Evolutionary conservation across 2,113 vertebrate species (phyloP).

Genomic region (Dicrurus megarhynchus): DNA sequence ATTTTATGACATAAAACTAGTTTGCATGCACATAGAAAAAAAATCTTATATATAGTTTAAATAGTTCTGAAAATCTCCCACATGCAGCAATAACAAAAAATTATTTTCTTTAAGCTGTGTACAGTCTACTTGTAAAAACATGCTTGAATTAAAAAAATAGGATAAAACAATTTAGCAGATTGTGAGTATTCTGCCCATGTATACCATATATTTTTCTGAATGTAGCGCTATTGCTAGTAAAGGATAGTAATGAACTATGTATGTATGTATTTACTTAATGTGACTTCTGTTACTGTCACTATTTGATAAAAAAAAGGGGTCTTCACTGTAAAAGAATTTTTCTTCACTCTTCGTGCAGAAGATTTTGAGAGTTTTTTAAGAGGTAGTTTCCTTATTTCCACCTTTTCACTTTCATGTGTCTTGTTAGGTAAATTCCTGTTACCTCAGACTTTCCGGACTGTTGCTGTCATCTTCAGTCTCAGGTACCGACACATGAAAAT

Average conservation of each 20-base stretch:
- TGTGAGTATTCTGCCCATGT: not conserved
- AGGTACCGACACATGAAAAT: not conserved
- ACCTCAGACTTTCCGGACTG: not conserved
- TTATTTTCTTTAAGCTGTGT: accelerated
- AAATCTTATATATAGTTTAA: not conserved
- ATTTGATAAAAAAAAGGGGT: not conserved
- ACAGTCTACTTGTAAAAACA: not conserved
- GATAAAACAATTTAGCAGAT: not conserved
- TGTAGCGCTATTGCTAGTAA: not conserved
- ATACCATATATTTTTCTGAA: not conserved
- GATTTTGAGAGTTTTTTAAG: not conserved
- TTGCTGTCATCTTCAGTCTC: not conserved
- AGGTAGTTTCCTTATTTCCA: not conserved
- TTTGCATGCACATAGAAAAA: not conserved
- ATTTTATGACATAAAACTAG: not conserved
- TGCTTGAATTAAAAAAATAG: not conserved
- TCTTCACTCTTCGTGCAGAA: not conserved
- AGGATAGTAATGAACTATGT: not conserved
- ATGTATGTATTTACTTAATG: not conserved
- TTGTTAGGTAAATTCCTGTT: not conserved
- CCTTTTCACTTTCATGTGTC: not conserved
- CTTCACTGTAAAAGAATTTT: not conserved
- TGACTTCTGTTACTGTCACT: not conserved
- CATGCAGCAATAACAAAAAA: not conserved
- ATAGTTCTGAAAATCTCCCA: not conserved